Evolutionary conservation across 1,140 invertebrate genomes (phyloP), one percentile per base, ranked within the genome.

Genomic region (Leptinotarsa undecemlineata): DNA sequence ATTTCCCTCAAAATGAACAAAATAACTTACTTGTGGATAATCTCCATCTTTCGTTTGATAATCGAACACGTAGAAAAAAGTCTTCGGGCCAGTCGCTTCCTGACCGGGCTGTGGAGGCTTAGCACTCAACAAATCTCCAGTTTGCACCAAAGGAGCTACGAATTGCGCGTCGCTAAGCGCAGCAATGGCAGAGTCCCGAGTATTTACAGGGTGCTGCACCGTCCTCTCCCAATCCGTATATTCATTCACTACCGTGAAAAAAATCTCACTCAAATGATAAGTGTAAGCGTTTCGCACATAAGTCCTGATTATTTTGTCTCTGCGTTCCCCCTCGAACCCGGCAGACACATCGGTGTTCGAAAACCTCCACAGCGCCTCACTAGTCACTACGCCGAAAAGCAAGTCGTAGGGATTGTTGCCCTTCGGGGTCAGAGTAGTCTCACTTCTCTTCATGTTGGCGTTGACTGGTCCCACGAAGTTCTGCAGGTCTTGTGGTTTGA

Each of bases 161-260:
- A 94, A 95, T 80, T 96, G 93, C 1, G 94, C 96, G 83, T 99
- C 98, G 68, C 95, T 96, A 0, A 99, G 85, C 2, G 97, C 94
- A 19, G 96, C 92, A 5, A 99, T 92, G 1, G 97, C 95, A 33
- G 95, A 94, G 82, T 99, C 96, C 48, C 97, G 88, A 0, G 96
- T 96, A 80, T 96, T 95, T 68, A 96, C 92, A 23, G 96, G 95
- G 87, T 98, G 95, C 82, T 95, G 91, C 2, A 94, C 92, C 2
- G 96, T 96, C 84, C 94, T 88, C 83, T 97, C 95, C 97, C 97
- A 98, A 84, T 98, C 96, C 13, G 96, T 98, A 83, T 99, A 99
- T 81, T 99, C 96, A 83, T 99, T 98, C 51, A 98, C 93, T 23
- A 93, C 92, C 57, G 97, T 98, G 81, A 97, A 96, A 86, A 97